These are phyloP conservation scores for Pygoscelis adeliae DNA, from an alignment of 2,113 vertebrate species.

Conservation along the genomic window DNA sequence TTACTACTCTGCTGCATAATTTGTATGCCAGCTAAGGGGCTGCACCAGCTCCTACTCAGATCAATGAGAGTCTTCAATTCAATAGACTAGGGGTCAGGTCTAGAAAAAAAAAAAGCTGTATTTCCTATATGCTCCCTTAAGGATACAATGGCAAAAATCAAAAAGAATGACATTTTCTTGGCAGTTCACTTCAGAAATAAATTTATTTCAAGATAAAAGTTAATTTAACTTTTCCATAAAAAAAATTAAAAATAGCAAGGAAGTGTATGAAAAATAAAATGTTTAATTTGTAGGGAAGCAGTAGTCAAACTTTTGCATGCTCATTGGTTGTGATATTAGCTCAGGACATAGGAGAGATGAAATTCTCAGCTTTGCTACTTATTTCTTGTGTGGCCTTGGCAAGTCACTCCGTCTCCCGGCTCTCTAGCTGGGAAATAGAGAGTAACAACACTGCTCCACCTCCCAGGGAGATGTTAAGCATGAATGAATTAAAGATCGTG, in stretches of 20 bases:
- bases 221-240: background rate
- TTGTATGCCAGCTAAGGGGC: background rate
- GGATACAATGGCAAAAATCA: background rate
- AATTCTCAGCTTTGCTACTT: background rate
- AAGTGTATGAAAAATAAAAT: background rate
- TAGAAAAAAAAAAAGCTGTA: background rate
- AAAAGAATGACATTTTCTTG: background rate
- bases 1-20: background rate
- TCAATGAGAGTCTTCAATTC: background rate
- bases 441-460: background rate
- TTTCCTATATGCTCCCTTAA: background rate
- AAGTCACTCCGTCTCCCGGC: background rate
- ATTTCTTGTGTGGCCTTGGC: background rate
- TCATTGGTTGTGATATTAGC: background rate
- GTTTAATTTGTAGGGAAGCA: background rate
- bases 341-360: background rate
- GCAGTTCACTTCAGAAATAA: background rate
- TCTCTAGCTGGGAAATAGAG: background rate
- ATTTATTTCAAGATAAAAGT: background rate
- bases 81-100: background rate
- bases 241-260: background rate
- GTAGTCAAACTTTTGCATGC: background rate
- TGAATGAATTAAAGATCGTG: background rate
- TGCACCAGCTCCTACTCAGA: background rate
- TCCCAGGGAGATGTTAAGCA: background rate